Percentiles rank a stretch among this genome's conserved stretches.
These are phyloP conservation scores for Salticus scenicus DNA, from an alignment of 2,888 invertebrate species.

Conservation along the genomic window DNA sequence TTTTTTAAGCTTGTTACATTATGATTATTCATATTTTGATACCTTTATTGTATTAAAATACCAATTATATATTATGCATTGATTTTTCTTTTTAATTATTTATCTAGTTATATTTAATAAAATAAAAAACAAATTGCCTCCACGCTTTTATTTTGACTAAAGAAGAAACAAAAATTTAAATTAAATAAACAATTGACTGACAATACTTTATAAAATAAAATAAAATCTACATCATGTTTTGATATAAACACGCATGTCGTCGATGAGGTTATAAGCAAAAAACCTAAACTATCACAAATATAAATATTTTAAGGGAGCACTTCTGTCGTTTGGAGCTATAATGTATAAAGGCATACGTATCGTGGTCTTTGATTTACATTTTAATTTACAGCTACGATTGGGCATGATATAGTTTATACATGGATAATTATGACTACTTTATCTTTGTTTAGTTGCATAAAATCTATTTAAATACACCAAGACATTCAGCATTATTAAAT, in stretches of 20 bases:
- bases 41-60: no score
- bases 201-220: no score
- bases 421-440: neutral
- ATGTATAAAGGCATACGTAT: neutral
- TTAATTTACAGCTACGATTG: slow-evolving; percentile 12
- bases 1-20: no score
- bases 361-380: slow-evolving; percentile 8
- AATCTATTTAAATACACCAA: slow-evolving; percentile 7
- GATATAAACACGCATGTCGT: neutral
- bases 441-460: neutral
- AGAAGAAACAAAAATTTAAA: no score
- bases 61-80: no score
- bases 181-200: no score
- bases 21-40: no score
- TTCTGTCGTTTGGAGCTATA: slow-evolving; percentile 6
- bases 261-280: slow-evolving; percentile 15
- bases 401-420: slow-evolving; percentile 2
- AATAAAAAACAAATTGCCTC: no score
- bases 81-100: no score
- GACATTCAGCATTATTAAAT: neutral
- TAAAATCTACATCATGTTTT: no score
- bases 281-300: slow-evolving; percentile 15
- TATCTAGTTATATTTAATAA: no score
- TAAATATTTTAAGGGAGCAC: slow-evolving; percentile 16
- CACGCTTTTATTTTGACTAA: no score